Percentiles rank a stretch among this genome's conserved stretches.
These are phyloP conservation scores for Lepeophtheirus nordmannii DNA, from an alignment of 2,888 invertebrate species.

Conservation along the genomic window DNA sequence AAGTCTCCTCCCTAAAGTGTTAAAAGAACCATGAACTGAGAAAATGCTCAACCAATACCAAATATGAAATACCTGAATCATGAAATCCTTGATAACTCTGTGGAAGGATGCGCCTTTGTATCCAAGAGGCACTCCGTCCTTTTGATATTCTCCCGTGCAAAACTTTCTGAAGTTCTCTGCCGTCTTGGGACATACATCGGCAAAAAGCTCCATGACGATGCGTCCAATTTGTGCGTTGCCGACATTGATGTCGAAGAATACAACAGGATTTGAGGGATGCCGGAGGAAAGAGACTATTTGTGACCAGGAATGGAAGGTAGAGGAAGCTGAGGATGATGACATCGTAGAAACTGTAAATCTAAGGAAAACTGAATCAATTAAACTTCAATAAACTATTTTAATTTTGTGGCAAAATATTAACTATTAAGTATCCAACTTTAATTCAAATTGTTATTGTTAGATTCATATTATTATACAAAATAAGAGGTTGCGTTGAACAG, in stretches of 20 bases:
- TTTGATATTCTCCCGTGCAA: conserved; percentile 91
- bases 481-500: too few species aligned
- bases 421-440: too few species aligned
- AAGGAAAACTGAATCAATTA: too few species aligned
- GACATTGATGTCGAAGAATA: conserved; percentile 92
- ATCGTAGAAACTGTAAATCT: too few species aligned
- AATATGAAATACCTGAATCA: conserved; percentile 99
- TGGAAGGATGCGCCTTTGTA: conserved; percentile 95
- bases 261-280: conserved; percentile 89
- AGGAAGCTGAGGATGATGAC: too few species aligned
- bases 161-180: conserved; percentile 96
- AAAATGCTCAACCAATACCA: conserved; percentile 38
- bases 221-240: conserved; percentile 93
- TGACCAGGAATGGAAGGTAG: background rate
- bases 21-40: background rate
- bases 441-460: too few species aligned
- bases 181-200: conserved; percentile 88
- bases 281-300: conserved; percentile 38
- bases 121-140: conserved; percentile 88
- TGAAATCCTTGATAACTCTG: conserved; percentile 97
- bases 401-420: too few species aligned
- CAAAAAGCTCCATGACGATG: conserved; percentile 93
- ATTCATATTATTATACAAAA: too few species aligned
- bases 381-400: too few species aligned
- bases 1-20: conserved; percentile 13